Conservation (phyloP, 1,140 invertebrate genomes). For the Aphelinus atriplicis region DNA sequence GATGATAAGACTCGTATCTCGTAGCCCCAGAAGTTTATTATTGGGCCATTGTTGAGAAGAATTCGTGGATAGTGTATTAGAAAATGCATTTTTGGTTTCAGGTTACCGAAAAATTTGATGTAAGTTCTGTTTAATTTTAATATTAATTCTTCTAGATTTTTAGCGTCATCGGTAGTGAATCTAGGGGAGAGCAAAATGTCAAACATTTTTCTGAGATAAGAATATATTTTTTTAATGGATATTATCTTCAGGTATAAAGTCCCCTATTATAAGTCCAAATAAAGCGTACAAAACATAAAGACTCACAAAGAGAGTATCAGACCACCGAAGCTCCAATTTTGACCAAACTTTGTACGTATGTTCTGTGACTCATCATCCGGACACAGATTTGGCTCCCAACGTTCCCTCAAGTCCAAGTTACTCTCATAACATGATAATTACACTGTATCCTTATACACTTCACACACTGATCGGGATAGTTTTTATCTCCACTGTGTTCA, state of each 20-base stretch:
- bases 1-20: background rate
- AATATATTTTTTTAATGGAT: constrained; percentile 6
- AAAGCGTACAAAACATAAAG: constrained; percentile 7
- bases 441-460: too few species aligned
- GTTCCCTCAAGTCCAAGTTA: too few species aligned
- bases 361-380: too few species aligned
- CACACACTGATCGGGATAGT: too few species aligned
- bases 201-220: background rate
- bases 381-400: too few species aligned
- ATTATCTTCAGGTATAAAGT: constrained; percentile 9
- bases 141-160: background rate
- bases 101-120: background rate
- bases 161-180: constrained; percentile 1
- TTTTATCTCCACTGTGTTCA: too few species aligned
- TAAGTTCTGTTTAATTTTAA: background rate
- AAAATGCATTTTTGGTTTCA: background rate
- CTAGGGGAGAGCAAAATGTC: constrained; percentile 2
- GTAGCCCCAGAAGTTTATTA: background rate
- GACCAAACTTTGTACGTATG: too few species aligned
- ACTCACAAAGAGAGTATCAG: background rate
- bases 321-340: too few species aligned
- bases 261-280: constrained; percentile 15
- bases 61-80: background rate
- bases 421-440: too few species aligned
- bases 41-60: background rate